A percentile compares a stretch with the other conserved stretches of the same genome.
Evolutionary conservation across 2,888 invertebrate genomes (phyloP).

Genomic region (Xestoiulus laeticollis): DNA sequence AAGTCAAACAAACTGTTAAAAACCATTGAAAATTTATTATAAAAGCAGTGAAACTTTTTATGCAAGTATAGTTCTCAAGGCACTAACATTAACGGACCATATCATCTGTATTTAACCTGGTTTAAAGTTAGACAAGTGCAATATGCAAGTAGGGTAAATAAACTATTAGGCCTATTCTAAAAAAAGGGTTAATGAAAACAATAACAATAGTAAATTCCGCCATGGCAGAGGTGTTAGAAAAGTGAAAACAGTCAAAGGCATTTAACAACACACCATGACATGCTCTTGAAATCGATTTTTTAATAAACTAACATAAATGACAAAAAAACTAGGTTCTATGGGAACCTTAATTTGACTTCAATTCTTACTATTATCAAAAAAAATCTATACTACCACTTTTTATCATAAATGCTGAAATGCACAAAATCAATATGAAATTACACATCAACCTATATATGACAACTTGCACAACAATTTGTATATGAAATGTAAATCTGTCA

Average conservation of each 20-base stretch:
- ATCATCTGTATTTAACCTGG: background rate
- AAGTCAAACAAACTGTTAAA: conserved; percentile 32
- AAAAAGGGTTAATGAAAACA: background rate
- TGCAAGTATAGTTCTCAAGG: no score
- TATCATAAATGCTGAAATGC: background rate
- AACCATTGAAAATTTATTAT: background rate
- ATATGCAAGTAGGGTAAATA: background rate
- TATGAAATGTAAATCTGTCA: no score
- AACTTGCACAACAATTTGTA: no score
- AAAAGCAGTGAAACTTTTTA: no score
- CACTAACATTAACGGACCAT: background rate
- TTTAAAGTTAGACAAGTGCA: background rate
- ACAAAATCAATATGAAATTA: background rate
- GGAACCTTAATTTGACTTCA: background rate
- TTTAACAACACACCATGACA: background rate
- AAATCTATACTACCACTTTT: background rate
- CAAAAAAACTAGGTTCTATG: background rate
- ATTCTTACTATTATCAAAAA: background rate
- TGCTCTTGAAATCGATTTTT: background rate
- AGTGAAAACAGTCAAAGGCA: background rate
- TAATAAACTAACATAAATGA: no score
- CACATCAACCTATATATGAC: no score
- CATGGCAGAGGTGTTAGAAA: background rate
- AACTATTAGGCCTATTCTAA: background rate
- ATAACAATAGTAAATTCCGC: background rate